Base-by-base conservation (phyloP, 1,140 invertebrate genomes). In the Drosophila dunni region DNA sequence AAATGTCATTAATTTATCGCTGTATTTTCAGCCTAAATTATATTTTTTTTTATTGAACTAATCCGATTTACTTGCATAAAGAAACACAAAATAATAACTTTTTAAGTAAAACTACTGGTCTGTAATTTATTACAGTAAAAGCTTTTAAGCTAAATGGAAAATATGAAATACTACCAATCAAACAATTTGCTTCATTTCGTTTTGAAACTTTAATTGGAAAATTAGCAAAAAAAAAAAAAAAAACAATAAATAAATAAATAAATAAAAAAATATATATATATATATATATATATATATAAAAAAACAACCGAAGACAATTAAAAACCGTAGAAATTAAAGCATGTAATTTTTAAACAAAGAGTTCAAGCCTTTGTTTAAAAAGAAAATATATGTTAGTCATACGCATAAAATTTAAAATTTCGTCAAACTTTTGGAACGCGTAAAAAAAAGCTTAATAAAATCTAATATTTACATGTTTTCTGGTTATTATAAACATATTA, bases 401-500 rank as follows among this genome's bases (percentile, higher is more conserved):
- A 60, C 53, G 15, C 36, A 40, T 58, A 51, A 51, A 60, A 67
- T 44, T 72, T 71, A 36, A 71, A 51, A 36, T 53, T 36, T 38
- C 44, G 45, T 58, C 33, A 60, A 58, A 33, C 45, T 65, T 71
- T 36, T 7, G 58, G 40, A 45, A 66, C 51, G 15, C 33, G 33
- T 70, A 13, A 60, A 53, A 53, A 20, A 67, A 40, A 58, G 53
- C 45, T 50, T 51, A 42, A 67, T 9, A 70, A 45, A 38, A 60
- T 40, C 36, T 70, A 57, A 13, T 58, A 13, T 50, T 54, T 61
- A 54, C 54, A 45, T 61, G 60, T 70, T 76, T 65, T 61, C 34
- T 78, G 44, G 54, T 76, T 78, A 58, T 46, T 63, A 50, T 54
- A 40, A 63, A 53, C 42, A 56, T 33, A 65, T 44, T 36, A 64